Percentiles rank a stretch among this genome's conserved stretches.
phyloP scores from a whole-genome alignment of 1,140 invertebrate species.

The Brachionus rotundiformis region DNA sequence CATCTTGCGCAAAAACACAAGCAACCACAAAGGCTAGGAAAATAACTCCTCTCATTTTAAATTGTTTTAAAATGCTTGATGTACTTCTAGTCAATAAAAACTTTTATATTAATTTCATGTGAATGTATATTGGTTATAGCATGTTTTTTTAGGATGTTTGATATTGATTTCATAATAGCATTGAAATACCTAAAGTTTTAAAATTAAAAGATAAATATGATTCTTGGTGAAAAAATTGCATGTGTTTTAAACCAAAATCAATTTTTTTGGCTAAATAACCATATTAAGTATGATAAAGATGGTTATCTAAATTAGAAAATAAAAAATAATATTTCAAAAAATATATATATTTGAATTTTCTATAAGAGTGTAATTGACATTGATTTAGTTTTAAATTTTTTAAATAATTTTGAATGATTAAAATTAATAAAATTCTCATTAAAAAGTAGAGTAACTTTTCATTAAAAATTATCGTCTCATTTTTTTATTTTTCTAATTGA shows the following conservation, averaged over 20 bases:
- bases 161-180: not conserved
- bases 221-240: not conserved
- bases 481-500: no score
- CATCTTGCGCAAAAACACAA: slow-evolving; percentile 39
- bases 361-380: no score
- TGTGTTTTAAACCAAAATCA: not conserved
- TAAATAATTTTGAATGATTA: no score
- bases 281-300: no score
- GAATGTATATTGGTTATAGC: not conserved
- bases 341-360: no score
- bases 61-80: not conserved
- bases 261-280: no score
- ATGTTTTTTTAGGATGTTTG: slow-evolving; percentile 5
- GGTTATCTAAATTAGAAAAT: no score
- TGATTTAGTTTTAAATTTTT: no score
- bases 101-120: not conserved
- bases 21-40: slow-evolving; percentile 16
- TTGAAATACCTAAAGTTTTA: not conserved
- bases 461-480: no score
- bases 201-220: not conserved
- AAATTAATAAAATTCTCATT: no score
- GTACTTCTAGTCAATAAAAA: not conserved
- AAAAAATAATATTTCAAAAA: no score
- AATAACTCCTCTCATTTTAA: slow-evolving; percentile 33
- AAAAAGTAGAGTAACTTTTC: no score